Base-by-base conservation (phyloP, 2,888 invertebrate species). In the Erebia epiphron region DNA sequence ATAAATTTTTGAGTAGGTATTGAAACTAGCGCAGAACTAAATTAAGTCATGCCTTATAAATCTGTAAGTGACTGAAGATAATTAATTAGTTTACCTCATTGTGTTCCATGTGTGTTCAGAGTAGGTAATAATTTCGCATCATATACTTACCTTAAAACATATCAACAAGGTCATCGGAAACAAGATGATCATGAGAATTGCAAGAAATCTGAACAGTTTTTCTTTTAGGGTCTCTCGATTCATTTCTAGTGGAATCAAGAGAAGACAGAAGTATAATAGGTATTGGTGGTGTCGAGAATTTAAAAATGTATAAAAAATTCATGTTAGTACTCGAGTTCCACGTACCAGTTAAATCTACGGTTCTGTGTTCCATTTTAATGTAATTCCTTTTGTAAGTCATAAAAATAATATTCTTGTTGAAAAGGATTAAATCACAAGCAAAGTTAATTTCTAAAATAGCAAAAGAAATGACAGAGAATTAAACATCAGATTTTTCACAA, bases 101-200 rank as follows among this genome's bases (percentile, higher is more conserved):
- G 14, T 5, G 14, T 14, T 49, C 5, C 3, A 14, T 5, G 49
- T 50, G 7, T n/a, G 14, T n/a, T n/a, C n/a, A 50, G n/a, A 14
- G 8, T n/a, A n/a, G n/a, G n/a, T 16, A 41, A 13, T 43, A 68
- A 7, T 52, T 61, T 13, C 13, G 35, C 35, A 35, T 11, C 14
- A 41, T 10, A 62, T 67, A 77, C 82, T 82, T 71, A 86, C 87
- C 79, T 78, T 80, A 69, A 87, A 82, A 68, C 85, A 83, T 66
- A 79, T 69, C 1, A 84, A 0, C 9, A 86, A 72, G 2, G 76
- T n/a, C 1, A 86, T 1, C n/a, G 87, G 87, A 74, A 77, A 86
- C 49, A 85, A 43, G 16, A 86, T 56, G 61, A 87, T 76, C 46
- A 75, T 4, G 5, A 86, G 2, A 63, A 86, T 50, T 49, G 83